Percentiles rank a stretch among this genome's conserved stretches.
Evolutionary conservation across 2,888 invertebrate species (phyloP).

Genomic region (Tetranychus truncatus): DNA sequence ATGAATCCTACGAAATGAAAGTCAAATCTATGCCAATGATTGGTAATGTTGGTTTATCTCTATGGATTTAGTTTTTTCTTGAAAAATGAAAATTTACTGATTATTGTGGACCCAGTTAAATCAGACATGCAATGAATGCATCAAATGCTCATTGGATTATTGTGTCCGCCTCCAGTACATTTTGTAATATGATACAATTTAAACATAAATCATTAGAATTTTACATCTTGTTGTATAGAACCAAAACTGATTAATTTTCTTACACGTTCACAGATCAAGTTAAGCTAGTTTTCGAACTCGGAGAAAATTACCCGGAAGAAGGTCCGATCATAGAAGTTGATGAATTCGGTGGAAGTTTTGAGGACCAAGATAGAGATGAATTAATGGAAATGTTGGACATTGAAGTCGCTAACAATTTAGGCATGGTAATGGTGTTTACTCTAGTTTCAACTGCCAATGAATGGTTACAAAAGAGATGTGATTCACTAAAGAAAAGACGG

Average conservation of each 20-base stretch:
- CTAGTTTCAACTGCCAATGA: slow-evolving; percentile 81
- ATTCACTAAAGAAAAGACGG: slow-evolving; percentile 49
- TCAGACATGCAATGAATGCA: too few species aligned
- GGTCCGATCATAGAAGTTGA: slow-evolving; percentile 54
- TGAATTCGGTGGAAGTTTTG: slow-evolving; percentile 44
- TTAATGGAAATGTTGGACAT: slow-evolving; percentile 23
- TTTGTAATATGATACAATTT: too few species aligned
- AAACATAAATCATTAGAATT: background rate
- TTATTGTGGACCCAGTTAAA: too few species aligned
- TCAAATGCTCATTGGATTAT: too few species aligned
- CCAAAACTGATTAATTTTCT: too few species aligned
- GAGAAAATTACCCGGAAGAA: slow-evolving; percentile 72
- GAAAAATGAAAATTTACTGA: too few species aligned
- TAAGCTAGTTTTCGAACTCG: slow-evolving; percentile 49
- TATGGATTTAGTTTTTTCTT: too few species aligned
- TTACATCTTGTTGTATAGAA: too few species aligned
- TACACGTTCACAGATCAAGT: background rate
- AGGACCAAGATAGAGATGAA: slow-evolving; percentile 40
- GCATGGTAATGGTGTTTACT: slow-evolving; percentile 94
- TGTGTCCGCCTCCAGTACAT: too few species aligned
- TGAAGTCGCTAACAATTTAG: slow-evolving; percentile 60
- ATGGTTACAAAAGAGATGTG: slow-evolving; percentile 70
- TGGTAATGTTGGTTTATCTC: too few species aligned
- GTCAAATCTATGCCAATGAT: too few species aligned
- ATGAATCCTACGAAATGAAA: too few species aligned